These are phyloP conservation scores for Pseudomugil tenellus DNA, from an alignment of 2,797 vertebrate species.

Conservation along the genomic window DNA sequence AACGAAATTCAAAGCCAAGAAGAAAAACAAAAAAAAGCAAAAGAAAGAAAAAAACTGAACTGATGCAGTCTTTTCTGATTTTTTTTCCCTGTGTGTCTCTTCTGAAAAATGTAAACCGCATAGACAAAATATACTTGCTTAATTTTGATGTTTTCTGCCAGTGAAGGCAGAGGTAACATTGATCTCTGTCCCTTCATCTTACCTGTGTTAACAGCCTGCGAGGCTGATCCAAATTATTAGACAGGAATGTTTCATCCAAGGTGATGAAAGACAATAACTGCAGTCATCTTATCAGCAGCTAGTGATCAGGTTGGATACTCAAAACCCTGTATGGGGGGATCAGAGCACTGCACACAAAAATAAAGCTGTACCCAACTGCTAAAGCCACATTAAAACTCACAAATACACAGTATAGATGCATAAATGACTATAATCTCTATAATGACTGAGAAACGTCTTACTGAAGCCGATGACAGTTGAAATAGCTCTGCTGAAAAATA, in stretches of 20 bases:
- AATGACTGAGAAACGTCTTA: conserved; percentile 82
- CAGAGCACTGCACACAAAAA: conserved; percentile 44
- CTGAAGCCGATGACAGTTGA: conserved; percentile 79
- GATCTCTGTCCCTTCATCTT: conserved; percentile 54
- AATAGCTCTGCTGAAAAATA: conserved; percentile 67
- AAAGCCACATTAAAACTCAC: conserved; percentile 26
- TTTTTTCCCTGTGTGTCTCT: not conserved
- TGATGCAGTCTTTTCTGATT: too few relatives aligned
- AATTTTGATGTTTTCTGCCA: conserved; percentile 1
- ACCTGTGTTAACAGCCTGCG: conserved; percentile 68
- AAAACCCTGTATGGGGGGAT: conserved; percentile 67
- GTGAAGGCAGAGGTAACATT: conserved; percentile 56
- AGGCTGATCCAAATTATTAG: conserved; percentile 86
- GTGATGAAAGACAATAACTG: conserved; percentile 88
- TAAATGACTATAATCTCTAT: conserved; percentile 82
- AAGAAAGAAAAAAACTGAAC: too few relatives aligned
- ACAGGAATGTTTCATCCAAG: conserved; percentile 91
- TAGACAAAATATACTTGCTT: not conserved
- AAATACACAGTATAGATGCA: conserved; percentile 22
- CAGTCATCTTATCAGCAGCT: conserved; percentile 87
- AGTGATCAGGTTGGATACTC: conserved; percentile 79
- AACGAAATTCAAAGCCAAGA: not conserved
- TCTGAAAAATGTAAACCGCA: not conserved
- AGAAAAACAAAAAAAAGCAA: conserved; percentile 2
- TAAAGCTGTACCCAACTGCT: conserved; percentile 29